Conservation (phyloP, 2,113 vertebrate genomes). For the Manacus vitellinus region DNA sequence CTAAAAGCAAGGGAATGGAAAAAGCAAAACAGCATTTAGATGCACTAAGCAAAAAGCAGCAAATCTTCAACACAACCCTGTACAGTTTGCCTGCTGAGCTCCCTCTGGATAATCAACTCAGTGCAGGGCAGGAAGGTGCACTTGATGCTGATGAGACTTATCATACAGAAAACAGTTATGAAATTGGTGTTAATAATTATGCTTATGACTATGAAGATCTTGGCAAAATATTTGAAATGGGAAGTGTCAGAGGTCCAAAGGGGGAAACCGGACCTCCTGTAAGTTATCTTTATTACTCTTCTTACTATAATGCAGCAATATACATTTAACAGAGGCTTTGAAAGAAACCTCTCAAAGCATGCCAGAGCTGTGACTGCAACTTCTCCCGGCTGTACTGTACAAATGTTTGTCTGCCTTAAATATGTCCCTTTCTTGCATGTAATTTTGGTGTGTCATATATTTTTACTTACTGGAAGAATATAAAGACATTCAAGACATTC, state of each 20-base stretch:
- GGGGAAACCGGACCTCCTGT: constrained; percentile 91
- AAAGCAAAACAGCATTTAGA: constrained; percentile 52
- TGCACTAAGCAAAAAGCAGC: constrained; percentile 64
- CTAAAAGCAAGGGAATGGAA: constrained; percentile 66
- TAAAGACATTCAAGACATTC: neutral
- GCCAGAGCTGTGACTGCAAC: constrained; percentile 10
- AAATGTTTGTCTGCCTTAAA: constrained; percentile 46
- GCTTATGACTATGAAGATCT: constrained; percentile 88
- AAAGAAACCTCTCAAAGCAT: neutral
- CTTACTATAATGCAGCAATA: constrained; percentile 19
- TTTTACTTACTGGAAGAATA: neutral
- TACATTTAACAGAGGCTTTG: constrained; percentile 7
- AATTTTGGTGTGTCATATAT: constrained; percentile 17
- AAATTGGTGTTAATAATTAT: constrained; percentile 78
- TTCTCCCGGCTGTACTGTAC: neutral
- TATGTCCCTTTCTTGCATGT: neutral
- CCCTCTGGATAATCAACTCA: constrained; percentile 69
- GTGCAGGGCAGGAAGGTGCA: constrained; percentile 69
- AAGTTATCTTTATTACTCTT: constrained; percentile 75
- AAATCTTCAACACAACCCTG: constrained; percentile 77
- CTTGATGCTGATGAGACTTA: constrained; percentile 52
- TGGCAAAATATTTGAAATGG: constrained; percentile 84
- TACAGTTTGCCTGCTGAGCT: constrained; percentile 66
- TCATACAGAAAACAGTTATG: constrained; percentile 74
- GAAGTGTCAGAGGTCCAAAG: constrained; percentile 86